Percentiles rank a stretch among this genome's conserved stretches.
Evolutionary conservation across 2,797 vertebrate species (phyloP).

Genomic region (Tinamus major): DNA sequence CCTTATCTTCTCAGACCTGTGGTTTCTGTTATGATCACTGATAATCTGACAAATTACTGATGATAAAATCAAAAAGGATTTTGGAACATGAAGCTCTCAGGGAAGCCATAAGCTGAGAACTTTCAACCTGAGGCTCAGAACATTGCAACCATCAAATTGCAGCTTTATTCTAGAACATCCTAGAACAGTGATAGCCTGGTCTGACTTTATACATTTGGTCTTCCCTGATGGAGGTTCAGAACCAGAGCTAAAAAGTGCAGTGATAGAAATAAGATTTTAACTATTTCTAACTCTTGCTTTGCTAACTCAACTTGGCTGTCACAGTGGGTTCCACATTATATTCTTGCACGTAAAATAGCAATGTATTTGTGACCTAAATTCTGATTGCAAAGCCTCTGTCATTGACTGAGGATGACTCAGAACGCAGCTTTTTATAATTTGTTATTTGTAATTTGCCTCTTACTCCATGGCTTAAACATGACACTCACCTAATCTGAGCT

Average conservation of each 20-base stretch:
- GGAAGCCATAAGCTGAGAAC: background rate
- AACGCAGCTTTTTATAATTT: background rate
- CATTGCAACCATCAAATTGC: background rate
- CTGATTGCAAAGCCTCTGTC: background rate
- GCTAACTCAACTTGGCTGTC: conserved; percentile 34
- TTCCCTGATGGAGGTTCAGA: background rate
- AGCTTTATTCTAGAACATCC: background rate
- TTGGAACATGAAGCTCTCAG: background rate
- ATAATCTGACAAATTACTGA: background rate
- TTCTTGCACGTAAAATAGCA: conserved; percentile 6
- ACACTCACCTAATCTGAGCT: background rate
- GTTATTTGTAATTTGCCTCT: background rate
- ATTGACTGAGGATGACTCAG: conserved; percentile 17
- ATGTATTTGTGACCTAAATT: conserved; percentile 29
- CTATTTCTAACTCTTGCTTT: background rate
- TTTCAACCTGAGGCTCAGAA: background rate
- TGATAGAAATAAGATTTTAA: conserved; percentile 1
- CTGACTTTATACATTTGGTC: conserved; percentile 12
- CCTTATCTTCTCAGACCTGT: background rate
- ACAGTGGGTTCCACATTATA: background rate
- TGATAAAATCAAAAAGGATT: background rate
- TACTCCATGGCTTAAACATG: background rate
- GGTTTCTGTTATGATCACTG: background rate
- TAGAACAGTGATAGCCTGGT: background rate
- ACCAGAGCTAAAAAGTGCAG: background rate